These are phyloP conservation scores for Strigamia transsilvanica DNA, from an alignment of 2,888 invertebrate genomes.

Conservation along the genomic window DNA sequence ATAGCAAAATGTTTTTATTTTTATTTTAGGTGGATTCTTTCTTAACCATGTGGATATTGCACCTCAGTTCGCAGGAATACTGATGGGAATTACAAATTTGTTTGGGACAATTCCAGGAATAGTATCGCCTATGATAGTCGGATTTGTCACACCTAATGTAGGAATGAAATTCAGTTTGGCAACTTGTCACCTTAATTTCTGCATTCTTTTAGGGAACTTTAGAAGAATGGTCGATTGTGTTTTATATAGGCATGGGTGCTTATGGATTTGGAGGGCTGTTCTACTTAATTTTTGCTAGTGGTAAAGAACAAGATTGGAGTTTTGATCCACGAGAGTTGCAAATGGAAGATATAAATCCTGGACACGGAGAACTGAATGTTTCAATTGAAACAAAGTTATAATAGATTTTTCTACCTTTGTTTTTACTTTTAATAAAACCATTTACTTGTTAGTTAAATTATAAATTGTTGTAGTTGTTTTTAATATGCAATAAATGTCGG, in stretches of 20 bases:
- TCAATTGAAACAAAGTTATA: neutral
- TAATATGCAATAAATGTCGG: too few species aligned
- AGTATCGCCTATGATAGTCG: slow-evolving; percentile 64
- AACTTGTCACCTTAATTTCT: neutral
- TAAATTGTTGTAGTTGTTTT: too few species aligned
- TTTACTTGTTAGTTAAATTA: too few species aligned
- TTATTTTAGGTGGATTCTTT: slow-evolving; percentile 65
- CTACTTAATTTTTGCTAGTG: slow-evolving; percentile 65
- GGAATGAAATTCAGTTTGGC: slow-evolving; percentile 53
- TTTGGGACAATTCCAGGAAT: slow-evolving; percentile 65
- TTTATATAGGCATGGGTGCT: slow-evolving; percentile 63
- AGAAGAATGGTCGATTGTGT: slow-evolving; percentile 65
- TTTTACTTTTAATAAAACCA: too few species aligned
- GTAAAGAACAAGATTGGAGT: slow-evolving; percentile 64
- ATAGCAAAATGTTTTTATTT: neutral
- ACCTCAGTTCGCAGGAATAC: slow-evolving; percentile 66
- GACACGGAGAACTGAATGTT: neutral
- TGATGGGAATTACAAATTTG: slow-evolving; percentile 66
- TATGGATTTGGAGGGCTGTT: slow-evolving; percentile 63
- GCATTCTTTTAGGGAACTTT: slow-evolving; percentile 62
- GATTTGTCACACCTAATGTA: slow-evolving; percentile 63
- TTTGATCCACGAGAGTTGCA: neutral
- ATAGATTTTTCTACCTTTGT: too few species aligned
- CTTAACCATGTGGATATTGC: slow-evolving; percentile 66
- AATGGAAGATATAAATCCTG: neutral